Base-by-base conservation (phyloP, 2,113 vertebrate species). In the Alosa alosa region DNA sequence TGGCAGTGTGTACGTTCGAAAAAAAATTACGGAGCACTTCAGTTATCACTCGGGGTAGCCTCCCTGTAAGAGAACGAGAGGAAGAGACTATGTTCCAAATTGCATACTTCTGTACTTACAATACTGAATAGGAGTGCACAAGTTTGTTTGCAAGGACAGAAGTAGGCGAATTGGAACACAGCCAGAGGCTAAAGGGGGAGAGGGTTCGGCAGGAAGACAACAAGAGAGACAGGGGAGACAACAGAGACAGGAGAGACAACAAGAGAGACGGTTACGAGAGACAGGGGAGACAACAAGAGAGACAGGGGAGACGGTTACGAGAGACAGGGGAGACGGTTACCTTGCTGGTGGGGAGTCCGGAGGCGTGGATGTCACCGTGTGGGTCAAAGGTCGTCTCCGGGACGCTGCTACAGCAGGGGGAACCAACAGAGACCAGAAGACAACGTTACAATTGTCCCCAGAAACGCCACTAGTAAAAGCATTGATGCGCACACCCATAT, bases 371-470 rank as follows among this genome's bases (percentile, higher is more conserved):
- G 88, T 99, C 98, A 88, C 97, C 98, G 90, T 98, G 97, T 85
- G 97, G 94, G 89, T 98, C 98, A 92, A 99, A 99, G 47, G 96
- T 97, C 0, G 98, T 97, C 94, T 99, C 98, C 85, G 97, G 96
- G 41, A 99, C 94, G 64, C 94, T 93, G 90, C 98, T 98, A 90
- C 57, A 84, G 84, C 25, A 81, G 25, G 50, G 52, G 75, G 20
- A 41, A 44, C 41, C 41, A 44, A 45, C 41, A 64, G 31, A 41
- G 47, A 83, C 11, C 41, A 13, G 82, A 10, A 36, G 25, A 84
- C 25, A 50, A n/a, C 52, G 84, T 45, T 20, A 84, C 9, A 45
- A 2, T 22, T 4, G 4, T 6, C 20, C 55, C 22, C 13, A 22
- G 50, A 52, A 10, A 52, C 13, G 50, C 50, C 2, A 17, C 72